Conservation (phyloP, 2,797 vertebrate genomes). For the Lophotriccus pileatus region DNA sequence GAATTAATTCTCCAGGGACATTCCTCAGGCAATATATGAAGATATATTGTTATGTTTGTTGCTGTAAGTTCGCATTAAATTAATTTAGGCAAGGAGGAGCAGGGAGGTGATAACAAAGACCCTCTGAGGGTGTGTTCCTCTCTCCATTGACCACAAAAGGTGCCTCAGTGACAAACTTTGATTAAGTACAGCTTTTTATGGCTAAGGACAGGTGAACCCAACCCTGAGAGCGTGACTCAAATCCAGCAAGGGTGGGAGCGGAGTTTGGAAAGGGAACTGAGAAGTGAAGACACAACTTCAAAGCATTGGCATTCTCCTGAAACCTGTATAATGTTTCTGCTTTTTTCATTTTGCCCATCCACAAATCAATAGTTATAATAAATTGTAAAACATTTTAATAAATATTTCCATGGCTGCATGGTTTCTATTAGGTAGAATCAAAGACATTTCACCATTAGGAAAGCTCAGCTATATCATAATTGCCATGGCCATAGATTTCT, state of each 20-base stretch:
- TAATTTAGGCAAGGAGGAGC: neutral
- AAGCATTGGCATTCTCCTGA: neutral
- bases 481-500: conserved; percentile 34
- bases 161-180: neutral
- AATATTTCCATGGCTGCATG: conserved; percentile 39
- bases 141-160: neutral
- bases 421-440: conserved; percentile 57
- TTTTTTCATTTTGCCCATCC: conserved; percentile 24
- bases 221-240: neutral
- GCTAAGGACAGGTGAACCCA: neutral
- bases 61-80: neutral
- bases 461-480: conserved; percentile 36
- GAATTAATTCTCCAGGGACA: neutral
- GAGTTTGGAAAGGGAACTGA: neutral
- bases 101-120: rapidly evolving
- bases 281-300: neutral
- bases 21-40: neutral
- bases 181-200: neutral
- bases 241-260: neutral
- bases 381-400: conserved; percentile 51
- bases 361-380: conserved; percentile 39
- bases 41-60: neutral
- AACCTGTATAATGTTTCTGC: neutral
- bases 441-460: conserved; percentile 53
- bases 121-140: neutral